Conservation (phyloP, 2,797 vertebrate species). For the Schizopygopsis pylzovi region DNA sequence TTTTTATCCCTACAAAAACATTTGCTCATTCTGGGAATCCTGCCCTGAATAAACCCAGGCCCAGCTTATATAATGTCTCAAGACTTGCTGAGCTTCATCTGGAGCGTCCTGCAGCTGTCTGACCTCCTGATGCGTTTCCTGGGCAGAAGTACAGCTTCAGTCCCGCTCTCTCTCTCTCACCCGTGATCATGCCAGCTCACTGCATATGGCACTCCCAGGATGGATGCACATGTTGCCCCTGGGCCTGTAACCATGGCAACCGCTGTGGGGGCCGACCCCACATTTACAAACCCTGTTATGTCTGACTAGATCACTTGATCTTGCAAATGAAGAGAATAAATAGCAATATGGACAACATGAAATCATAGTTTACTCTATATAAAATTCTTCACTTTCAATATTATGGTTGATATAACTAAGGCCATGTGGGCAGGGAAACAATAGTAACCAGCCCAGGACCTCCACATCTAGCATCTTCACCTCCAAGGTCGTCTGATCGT, state of each 20-base stretch:
- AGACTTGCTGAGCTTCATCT: conserved; percentile 16
- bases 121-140: conserved; percentile 67
- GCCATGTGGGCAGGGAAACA: background rate
- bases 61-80: conserved; percentile 29
- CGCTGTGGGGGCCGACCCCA: conserved; percentile 64
- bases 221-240: conserved; percentile 64
- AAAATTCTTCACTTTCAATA: background rate
- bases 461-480: too few relatives aligned
- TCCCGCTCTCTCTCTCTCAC: conserved; percentile 40
- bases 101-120: conserved; percentile 24
- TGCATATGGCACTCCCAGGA: conserved; percentile 68
- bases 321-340: background rate
- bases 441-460: background rate
- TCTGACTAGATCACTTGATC: conserved; percentile 59
- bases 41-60: conserved; percentile 27
- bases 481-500: too few relatives aligned
- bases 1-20: conserved; percentile 50
- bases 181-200: conserved; percentile 53
- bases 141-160: conserved; percentile 69
- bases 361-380: background rate
- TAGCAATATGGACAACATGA: background rate
- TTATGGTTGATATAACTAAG: background rate
- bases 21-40: conserved; percentile 33
- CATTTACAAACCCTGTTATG: conserved; percentile 57
- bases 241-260: conserved; percentile 72